These are phyloP conservation scores for Cephalotes varians DNA, from an alignment of 2,888 invertebrate genomes.

Conservation along the genomic window DNA sequence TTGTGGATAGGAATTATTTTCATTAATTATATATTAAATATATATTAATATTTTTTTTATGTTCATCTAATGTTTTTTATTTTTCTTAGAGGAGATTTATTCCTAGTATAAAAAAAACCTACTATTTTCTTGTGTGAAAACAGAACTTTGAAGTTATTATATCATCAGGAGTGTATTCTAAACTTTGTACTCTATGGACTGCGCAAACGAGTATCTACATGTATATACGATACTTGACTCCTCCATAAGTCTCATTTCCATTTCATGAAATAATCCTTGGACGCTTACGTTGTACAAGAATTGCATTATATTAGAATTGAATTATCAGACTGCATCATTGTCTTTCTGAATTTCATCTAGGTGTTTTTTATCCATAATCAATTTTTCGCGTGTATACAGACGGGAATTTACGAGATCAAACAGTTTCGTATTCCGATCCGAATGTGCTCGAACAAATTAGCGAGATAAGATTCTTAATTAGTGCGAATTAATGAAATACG, in stretches of 20 bases:
- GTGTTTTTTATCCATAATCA: conserved; percentile 38
- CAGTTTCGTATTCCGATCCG: conserved; percentile 25
- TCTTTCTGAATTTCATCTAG: conserved; percentile 23
- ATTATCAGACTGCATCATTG: conserved; percentile 32
- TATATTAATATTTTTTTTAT: too few relatives aligned
- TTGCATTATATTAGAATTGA: too few relatives aligned
- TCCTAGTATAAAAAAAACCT: background rate
- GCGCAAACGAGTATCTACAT: conserved; percentile 14
- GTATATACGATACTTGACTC: conserved; percentile 33
- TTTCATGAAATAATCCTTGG: conserved; percentile 13
- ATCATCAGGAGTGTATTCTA: background rate
- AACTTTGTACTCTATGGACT: background rate
- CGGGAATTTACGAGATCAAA: conserved; percentile 21
- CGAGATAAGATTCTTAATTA: conserved; percentile 46
- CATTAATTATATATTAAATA: background rate
- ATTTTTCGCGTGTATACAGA: conserved; percentile 22
- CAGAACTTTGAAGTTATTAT: background rate
- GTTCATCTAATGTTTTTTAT: background rate
- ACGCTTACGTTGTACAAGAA: background rate
- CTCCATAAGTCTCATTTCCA: conserved; percentile 26
- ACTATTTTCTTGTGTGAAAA: background rate
- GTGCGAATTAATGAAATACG: conserved; percentile 36
- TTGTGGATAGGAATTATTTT: background rate
- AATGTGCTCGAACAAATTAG: conserved; percentile 18
- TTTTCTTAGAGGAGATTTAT: background rate